These are phyloP conservation scores for Pseudochaenichthys georgianus DNA, from an alignment of 2,797 vertebrate species.

Conservation along the genomic window DNA sequence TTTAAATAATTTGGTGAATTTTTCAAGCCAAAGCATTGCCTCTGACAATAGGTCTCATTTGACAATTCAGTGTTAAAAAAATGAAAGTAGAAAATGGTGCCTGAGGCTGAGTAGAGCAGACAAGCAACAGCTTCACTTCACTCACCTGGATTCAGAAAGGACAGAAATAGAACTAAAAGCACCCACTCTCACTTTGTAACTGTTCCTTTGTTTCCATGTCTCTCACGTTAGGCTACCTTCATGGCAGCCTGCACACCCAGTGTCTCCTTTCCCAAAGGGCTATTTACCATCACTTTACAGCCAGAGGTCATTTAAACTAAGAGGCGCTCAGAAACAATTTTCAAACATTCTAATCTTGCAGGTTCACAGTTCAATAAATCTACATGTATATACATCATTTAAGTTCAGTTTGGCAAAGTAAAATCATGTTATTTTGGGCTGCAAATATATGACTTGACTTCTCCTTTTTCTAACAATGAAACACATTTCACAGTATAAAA, in stretches of 20 bases:
- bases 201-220: constrained; percentile 78
- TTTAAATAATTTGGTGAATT: constrained; percentile 63
- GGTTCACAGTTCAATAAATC: constrained; percentile 3
- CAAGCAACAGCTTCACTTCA: constrained; percentile 81
- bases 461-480: not conserved
- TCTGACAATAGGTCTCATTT: constrained; percentile 69
- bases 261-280: constrained; percentile 58
- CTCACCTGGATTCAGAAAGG: constrained; percentile 84
- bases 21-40: constrained; percentile 58
- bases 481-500: not conserved
- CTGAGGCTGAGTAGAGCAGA: constrained; percentile 81
- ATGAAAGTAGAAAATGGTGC: constrained; percentile 65
- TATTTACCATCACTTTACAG: constrained; percentile 54
- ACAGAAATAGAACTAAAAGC: constrained; percentile 87
- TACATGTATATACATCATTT: not conserved
- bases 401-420: not conserved
- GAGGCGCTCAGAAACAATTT: constrained; percentile 21
- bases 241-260: constrained; percentile 49
- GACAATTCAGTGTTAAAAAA: constrained; percentile 69
- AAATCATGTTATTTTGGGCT: not conserved
- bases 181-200: constrained; percentile 81
- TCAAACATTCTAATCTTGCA: not conserved
- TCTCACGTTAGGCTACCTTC: constrained; percentile 63
- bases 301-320: constrained; percentile 30
- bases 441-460: not conserved